Evolutionary conservation across 2,113 vertebrate genomes (phyloP), one percentile per base, ranked within the genome.

Genomic region (Gymnobelideus leadbeateri): DNA sequence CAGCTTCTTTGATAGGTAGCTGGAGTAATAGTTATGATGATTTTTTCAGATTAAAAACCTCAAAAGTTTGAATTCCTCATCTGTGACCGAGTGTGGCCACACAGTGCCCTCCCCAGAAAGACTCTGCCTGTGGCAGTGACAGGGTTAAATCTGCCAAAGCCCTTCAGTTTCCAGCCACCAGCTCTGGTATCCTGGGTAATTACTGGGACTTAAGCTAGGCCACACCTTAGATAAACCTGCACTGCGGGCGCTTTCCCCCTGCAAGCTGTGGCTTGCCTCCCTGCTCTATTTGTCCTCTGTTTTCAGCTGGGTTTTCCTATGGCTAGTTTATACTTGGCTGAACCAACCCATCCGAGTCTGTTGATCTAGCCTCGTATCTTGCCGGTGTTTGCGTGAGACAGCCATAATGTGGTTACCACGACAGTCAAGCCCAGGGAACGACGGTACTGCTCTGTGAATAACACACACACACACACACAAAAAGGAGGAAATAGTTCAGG

Each of bases 221-320:
- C 99, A 99, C 99, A 99, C 99, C 99, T 99, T 99, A 99, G 99
- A 99, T 99, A 99, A 99, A 99, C 99, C 99, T 99, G 99, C 99
- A 99, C 99, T 98, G 98, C 99, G 98, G 98, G 98, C 97, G 91
- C 98, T 99, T 99, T 99, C 99, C 98, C 96, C 97, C 97, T 99
- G 98, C 99, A 99, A 99, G 99, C 99, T 98, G 97, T 97, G 98
- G 98, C 99, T 99, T 99, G 99, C 98, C 99, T 98, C 98, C 97
- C 96, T 96, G 97, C 89, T 98, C 97, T 98, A 98, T 98, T 98
- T 98, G 98, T 96, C 97, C 97, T 98, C 95, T 97, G 98, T 98
- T 98, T 98, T 98, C 98, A 98, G 93, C 98, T 97, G 97, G 98
- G 96, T 97, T 98, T 98, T 98, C 97, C 98, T 98, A 97, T 98